A percentile compares a stretch with the other conserved stretches of the same genome.
Evolutionary conservation across 37 sponge, comb jelly and placozoan genomes (phyloP).

Genomic region (Theonella swinhoei): DNA sequence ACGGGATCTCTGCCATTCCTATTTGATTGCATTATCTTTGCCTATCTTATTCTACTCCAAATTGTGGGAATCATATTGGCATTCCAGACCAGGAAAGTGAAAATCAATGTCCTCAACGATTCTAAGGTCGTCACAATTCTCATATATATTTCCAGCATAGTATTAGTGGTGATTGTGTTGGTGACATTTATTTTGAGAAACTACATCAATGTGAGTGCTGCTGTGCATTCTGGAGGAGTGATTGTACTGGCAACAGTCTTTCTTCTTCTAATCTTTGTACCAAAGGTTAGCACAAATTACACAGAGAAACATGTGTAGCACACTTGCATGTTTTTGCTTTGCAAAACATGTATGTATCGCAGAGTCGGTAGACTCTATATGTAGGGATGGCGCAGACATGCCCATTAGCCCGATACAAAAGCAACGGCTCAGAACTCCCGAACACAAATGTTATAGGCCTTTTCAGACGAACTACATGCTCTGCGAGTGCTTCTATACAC

Average conservation of each 20-base stretch:
- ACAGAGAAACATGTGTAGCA: not conserved
- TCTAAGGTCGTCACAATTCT: slow-evolving; percentile 49
- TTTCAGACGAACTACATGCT: no score
- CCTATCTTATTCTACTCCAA: slow-evolving; percentile 28
- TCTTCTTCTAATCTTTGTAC: slow-evolving; percentile 33
- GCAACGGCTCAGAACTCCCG: no score
- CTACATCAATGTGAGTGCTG: slow-evolving; percentile 23
- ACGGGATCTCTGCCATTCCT: not conserved
- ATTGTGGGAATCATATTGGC: slow-evolving; percentile 31
- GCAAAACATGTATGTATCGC: no score
- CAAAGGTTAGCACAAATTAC: slow-evolving; percentile 20
- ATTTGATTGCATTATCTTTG: not conserved
- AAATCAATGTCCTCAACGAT: slow-evolving; percentile 43
- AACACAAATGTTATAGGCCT: no score
- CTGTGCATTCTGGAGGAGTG: not conserved
- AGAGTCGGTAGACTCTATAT: no score
- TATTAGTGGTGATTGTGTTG: slow-evolving; percentile 5
- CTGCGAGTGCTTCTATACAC: no score
- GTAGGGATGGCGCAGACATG: no score
- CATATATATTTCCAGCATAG: slow-evolving; percentile 43
- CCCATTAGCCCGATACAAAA: no score
- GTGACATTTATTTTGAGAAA: slow-evolving; percentile 1
- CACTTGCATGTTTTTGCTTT: no score
- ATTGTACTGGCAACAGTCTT: slow-evolving; percentile 16
- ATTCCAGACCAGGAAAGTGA: slow-evolving; percentile 49